A percentile compares a stretch with the other conserved stretches of the same genome.
phyloP scores from a whole-genome alignment of 2,888 invertebrate genomes.

The Melanostoma scalare region DNA sequence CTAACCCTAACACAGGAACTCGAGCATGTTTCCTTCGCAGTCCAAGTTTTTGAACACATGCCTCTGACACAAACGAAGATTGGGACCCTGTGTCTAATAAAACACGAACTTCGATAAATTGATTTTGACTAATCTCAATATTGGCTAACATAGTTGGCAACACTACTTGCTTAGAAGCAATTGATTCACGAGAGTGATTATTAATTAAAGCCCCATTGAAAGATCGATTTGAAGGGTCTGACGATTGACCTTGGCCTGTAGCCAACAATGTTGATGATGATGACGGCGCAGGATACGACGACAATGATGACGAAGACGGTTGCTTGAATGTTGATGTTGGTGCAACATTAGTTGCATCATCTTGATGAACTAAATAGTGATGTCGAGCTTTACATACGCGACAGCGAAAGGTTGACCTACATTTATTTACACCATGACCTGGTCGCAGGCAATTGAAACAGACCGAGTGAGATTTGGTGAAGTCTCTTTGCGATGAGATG shows the following conservation, averaged over 20 bases:
- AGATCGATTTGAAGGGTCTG: background rate
- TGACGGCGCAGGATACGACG: too few species aligned
- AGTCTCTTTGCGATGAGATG: slow-evolving; percentile 19
- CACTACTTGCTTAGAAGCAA: background rate
- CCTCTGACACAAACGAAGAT: too few species aligned
- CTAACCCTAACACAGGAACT: too few species aligned
- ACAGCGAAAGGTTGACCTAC: slow-evolving; percentile 26
- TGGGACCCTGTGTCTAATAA: too few species aligned
- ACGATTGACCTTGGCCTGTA: background rate
- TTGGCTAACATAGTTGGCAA: background rate
- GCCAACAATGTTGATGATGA: too few species aligned
- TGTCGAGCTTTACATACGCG: slow-evolving; percentile 31
- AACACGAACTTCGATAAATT: too few species aligned
- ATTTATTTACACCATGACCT: slow-evolving; percentile 15
- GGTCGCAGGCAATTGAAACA: slow-evolving; percentile 27
- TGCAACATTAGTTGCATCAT: background rate
- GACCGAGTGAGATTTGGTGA: slow-evolving; percentile 12
- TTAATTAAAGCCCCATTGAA: background rate
- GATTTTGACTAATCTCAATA: too few species aligned
- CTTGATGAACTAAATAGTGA: slow-evolving; percentile 25
- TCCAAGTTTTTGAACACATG: too few species aligned
- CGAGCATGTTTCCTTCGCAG: too few species aligned
- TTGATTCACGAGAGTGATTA: background rate
- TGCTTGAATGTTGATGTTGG: background rate
- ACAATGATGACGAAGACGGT: background rate